Percentiles rank a stretch among this genome's conserved stretches.
phyloP scores from a whole-genome alignment of 2,797 vertebrate genomes.

The Diglossa cyanea region DNA sequence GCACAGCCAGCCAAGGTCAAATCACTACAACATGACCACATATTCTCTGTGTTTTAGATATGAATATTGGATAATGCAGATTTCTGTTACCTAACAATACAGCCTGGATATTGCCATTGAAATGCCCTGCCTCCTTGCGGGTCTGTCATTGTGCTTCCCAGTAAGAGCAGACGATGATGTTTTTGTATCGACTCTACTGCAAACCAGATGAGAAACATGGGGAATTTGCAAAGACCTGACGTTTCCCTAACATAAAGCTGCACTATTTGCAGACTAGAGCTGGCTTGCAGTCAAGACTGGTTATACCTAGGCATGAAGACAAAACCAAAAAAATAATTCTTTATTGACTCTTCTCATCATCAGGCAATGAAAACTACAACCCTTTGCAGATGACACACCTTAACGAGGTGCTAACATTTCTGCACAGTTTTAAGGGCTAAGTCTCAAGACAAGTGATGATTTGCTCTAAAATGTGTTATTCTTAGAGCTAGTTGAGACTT shows the following conservation, averaged over 20 bases:
- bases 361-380: not conserved
- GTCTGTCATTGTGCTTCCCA: not conserved
- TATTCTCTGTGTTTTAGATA: not conserved
- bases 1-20: not conserved
- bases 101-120: not conserved
- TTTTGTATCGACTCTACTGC: not conserved
- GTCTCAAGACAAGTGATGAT: not conserved
- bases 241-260: not conserved
- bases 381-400: not conserved
- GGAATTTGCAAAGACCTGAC: not conserved
- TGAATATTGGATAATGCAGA: not conserved
- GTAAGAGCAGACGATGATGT: not conserved
- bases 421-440: not conserved
- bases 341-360: not conserved
- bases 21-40: not conserved
- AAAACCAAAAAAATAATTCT: not conserved
- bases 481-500: not conserved
- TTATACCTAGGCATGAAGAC: not conserved
- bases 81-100: not conserved
- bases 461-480: not conserved
- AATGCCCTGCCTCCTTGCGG: not conserved
- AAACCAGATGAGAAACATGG: not conserved
- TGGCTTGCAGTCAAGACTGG: not conserved
- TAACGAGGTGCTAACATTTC: not conserved
- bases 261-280: not conserved